Evolutionary conservation across 2,797 vertebrate genomes (phyloP).

Genomic region (Artibeus jamaicensis): DNA sequence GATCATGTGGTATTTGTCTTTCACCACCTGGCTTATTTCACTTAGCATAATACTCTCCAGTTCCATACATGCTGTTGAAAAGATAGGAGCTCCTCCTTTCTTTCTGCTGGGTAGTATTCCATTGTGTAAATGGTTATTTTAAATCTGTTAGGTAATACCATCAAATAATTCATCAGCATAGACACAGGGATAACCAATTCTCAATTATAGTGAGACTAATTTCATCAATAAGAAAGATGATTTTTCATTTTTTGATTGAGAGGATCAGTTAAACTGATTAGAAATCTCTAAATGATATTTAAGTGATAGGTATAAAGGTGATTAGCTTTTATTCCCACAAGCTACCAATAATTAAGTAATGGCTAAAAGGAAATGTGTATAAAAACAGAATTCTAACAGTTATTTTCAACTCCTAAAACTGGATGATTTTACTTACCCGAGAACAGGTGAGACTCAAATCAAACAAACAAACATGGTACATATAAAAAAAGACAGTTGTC

Average conservation of each 20-base stretch:
- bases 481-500: neutral
- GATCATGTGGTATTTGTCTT: too few relatives aligned
- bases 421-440: neutral
- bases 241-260: conserved; percentile 31
- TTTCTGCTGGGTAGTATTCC: too few relatives aligned
- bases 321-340: neutral
- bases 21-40: too few relatives aligned
- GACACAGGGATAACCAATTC: neutral
- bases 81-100: too few relatives aligned
- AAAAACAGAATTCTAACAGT: neutral
- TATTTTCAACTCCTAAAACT: neutral
- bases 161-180: neutral
- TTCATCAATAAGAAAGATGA: neutral
- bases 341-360: neutral
- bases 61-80: too few relatives aligned
- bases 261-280: neutral
- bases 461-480: neutral
- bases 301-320: neutral
- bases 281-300: conserved; percentile 3
- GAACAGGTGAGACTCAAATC: neutral
- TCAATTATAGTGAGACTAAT: neutral
- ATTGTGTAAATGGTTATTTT: neutral
- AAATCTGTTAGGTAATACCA: neutral
- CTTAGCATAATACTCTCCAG: too few relatives aligned
- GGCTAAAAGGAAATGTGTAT: neutral